Conservation (phyloP, 2,113 vertebrate species). For the Willisornis vidua region DNA sequence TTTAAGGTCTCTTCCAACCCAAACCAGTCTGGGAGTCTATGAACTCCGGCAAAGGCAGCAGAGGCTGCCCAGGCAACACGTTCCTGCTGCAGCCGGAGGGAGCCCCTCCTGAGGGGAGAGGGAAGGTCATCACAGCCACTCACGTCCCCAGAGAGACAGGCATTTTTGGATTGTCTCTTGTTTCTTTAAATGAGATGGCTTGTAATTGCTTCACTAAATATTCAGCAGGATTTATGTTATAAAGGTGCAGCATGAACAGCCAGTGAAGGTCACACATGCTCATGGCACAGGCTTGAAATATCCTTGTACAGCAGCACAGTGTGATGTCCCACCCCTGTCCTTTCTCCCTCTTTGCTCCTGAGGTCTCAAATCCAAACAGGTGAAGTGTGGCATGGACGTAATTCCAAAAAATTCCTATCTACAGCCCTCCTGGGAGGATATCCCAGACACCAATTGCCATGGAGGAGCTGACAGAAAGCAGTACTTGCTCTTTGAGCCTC, state of each 20-base stretch:
- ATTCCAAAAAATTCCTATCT: background rate
- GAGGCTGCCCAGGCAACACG: background rate
- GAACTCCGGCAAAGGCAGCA: background rate
- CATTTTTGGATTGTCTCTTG: background rate
- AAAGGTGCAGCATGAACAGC: slow-evolving; percentile 25
- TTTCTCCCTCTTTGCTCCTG: background rate
- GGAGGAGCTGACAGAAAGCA: background rate
- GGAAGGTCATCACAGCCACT: slow-evolving; percentile 21
- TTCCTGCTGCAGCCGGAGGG: background rate
- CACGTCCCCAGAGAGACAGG: background rate
- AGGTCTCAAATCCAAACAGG: background rate
- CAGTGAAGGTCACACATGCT: slow-evolving; percentile 41
- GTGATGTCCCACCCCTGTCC: background rate
- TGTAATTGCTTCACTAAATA: slow-evolving; percentile 63
- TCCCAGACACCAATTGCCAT: background rate
- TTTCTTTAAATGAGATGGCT: slow-evolving; percentile 49
- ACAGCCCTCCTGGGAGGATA: background rate
- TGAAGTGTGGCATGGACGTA: fast-evolving
- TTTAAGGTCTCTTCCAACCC: background rate
- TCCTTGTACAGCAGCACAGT: background rate
- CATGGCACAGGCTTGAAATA: background rate
- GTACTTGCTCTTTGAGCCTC: background rate
- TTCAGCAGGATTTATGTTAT: slow-evolving; percentile 58
- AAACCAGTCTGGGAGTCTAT: background rate
- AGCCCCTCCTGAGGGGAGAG: background rate